Base-by-base conservation (phyloP, 2,113 vertebrate genomes). In the Colaptes auratus region DNA sequence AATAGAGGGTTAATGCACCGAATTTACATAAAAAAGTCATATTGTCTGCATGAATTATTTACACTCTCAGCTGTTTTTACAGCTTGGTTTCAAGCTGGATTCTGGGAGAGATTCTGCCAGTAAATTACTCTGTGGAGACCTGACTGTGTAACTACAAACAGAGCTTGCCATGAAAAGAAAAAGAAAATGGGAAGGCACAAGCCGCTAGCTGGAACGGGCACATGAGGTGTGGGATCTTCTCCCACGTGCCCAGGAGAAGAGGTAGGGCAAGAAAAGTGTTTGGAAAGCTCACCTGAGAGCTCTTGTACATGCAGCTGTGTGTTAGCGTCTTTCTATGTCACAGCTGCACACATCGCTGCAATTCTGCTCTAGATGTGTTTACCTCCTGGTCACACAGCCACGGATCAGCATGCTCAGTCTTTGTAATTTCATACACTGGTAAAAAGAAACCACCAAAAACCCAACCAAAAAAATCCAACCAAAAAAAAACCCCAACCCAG, bases 11-110 rank as follows among this genome's bases (percentile, higher is more conserved):
- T 99, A 99, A 99, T 99, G 99, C 99, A 99, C 98, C 93, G 97
- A 98, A 99, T 99, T 99, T 99, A 99, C 99, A 99, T 99, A 99
- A 99, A 99, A 99, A 99, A 99, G 99, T 99, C 99, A 99, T 99
- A 99, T 99, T 99, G 99, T 99, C 99, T 99, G 99, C 99, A 99
- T 99, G 99, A 99, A 99, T 99, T 99, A 99, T 99, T 99, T 99
- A 99, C 99, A 99, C 98, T 98, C 99, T 99, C 99, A 99, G 99
- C 99, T 99, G 99, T 99, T 99, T 99, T 99, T 99, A 97, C 98
- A 98, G 98, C 98, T 98, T 98, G 98, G 98, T 98, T 98, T 98
- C 97, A 98, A 98, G 98, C 98, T 98, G 98, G 98, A 99, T 98
- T 99, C 98, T 98, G 96, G 96, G 97, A 98, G 98, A 98, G 98